A percentile compares a stretch with the other conserved stretches of the same genome.
phyloP scores from a whole-genome alignment of 2,113 vertebrate genomes.

The Alethe castanea region DNA sequence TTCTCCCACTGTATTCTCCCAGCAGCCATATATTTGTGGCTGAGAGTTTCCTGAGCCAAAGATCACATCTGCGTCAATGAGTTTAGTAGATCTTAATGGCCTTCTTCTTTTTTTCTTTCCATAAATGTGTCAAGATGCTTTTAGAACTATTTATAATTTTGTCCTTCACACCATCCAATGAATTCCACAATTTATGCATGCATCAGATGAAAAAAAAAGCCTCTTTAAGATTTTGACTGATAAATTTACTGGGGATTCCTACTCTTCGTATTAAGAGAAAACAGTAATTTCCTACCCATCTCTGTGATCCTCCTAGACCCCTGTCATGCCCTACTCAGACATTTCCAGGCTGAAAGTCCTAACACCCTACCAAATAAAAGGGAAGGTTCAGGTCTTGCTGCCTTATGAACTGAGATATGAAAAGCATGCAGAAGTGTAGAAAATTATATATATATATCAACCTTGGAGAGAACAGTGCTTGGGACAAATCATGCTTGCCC shows the following conservation, averaged over 20 bases:
- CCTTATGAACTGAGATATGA: not conserved
- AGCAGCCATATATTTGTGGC: not conserved
- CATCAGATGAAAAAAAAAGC: not conserved
- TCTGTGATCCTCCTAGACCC: not conserved
- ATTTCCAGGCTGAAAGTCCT: not conserved
- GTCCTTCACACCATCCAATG: not conserved
- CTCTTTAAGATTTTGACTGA: not conserved
- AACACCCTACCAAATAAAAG: not conserved
- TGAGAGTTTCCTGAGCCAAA: conserved; percentile 21
- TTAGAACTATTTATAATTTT: conserved; percentile 31
- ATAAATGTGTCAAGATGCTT: conserved; percentile 21
- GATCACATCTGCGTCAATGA: not conserved
- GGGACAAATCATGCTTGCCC: not conserved
- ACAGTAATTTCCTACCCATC: not conserved
- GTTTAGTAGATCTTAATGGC: not conserved
- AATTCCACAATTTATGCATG: not conserved
- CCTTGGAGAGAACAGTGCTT: not conserved
- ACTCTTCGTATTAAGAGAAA: not conserved
- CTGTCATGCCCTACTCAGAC: not conserved
- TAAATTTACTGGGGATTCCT: not conserved
- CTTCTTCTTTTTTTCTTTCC: not conserved
- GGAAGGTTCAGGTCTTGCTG: not conserved
- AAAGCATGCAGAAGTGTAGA: not conserved
- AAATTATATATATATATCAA: not conserved
- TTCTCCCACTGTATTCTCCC: not conserved